phyloP scores from a whole-genome alignment of 2,797 vertebrate species.

The Merluccius polli region DNA sequence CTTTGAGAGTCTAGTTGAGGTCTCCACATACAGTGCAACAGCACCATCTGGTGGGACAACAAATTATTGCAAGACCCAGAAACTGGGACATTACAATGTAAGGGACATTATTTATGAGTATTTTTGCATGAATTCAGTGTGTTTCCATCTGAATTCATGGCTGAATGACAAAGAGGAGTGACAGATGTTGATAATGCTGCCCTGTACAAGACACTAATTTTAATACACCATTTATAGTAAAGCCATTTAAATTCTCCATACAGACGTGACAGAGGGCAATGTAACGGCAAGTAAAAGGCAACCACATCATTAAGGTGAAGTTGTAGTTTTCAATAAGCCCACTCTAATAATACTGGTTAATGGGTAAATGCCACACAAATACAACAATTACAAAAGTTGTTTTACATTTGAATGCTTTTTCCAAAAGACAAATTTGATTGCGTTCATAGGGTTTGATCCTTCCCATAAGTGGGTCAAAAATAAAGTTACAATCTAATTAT shows the following conservation, averaged over 20 bases:
- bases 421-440: background rate
- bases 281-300: background rate
- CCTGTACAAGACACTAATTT: background rate
- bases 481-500: constrained; percentile 8
- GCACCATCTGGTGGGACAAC: background rate
- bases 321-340: background rate
- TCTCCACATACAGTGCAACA: background rate
- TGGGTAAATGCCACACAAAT: background rate
- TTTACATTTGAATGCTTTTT: background rate
- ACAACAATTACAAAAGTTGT: background rate
- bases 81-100: background rate
- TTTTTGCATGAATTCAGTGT: background rate
- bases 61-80: background rate
- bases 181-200: background rate
- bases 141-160: background rate
- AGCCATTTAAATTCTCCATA: background rate
- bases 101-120: background rate
- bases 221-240: constrained; percentile 3
- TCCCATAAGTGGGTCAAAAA: background rate
- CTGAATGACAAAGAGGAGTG: background rate
- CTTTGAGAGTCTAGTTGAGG: too few species aligned
- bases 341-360: background rate
- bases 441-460: background rate
- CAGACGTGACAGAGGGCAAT: background rate
- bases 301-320: background rate